A percentile compares a stretch with the other conserved stretches of the same genome.
These are phyloP conservation scores for Ctenomys sociabilis DNA, from an alignment of 2,113 vertebrate genomes.

Conservation along the genomic window DNA sequence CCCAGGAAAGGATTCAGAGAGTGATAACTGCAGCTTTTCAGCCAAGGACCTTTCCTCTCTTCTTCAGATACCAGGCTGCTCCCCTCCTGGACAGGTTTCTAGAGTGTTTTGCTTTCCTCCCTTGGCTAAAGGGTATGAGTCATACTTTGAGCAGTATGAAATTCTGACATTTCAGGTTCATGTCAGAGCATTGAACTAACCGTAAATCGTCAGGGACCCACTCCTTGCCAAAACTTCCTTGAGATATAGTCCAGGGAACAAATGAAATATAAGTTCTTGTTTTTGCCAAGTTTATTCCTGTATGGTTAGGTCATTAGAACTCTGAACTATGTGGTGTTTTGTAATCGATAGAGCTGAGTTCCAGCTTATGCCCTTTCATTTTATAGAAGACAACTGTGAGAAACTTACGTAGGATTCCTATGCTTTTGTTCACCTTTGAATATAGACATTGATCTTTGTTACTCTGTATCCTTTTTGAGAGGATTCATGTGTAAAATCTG, in stretches of 20 bases:
- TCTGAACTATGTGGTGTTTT: neutral
- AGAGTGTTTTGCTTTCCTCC: neutral
- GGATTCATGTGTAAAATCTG: neutral
- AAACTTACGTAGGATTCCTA: neutral
- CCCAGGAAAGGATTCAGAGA: neutral
- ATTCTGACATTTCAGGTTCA: neutral
- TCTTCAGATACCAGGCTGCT: neutral
- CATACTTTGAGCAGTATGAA: neutral
- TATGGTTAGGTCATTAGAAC: neutral
- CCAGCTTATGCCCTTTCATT: neutral
- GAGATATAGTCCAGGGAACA: neutral
- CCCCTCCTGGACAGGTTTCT: neutral
- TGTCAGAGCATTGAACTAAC: neutral
- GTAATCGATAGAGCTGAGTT: neutral
- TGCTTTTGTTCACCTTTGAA: neutral
- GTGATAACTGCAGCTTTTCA: neutral
- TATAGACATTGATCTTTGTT: neutral
- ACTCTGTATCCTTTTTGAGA: slow-evolving; percentile 7
- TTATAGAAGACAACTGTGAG: neutral
- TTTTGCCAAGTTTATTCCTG: neutral
- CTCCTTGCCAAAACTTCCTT: neutral
- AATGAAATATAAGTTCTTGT: neutral
- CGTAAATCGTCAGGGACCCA: neutral
- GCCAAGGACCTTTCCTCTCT: neutral
- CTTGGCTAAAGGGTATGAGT: neutral